Conservation (phyloP, 2,888 invertebrate genomes). For the Metopia argyrocephala region DNA sequence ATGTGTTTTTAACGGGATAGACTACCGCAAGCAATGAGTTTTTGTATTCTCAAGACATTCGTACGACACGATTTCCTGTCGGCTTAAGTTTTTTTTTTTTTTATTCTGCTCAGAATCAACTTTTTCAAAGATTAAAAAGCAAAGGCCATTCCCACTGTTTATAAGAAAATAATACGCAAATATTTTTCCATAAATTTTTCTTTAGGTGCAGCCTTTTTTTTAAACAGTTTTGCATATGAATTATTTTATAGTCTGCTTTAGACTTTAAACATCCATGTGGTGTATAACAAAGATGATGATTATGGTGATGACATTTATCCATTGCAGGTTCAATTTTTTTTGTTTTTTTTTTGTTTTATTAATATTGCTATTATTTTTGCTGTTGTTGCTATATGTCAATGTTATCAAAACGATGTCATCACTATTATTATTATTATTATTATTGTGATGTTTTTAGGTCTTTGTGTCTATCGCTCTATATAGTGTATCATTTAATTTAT, state of each 20-base stretch:
- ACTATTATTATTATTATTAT: constrained; percentile 32
- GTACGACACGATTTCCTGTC: too few species aligned
- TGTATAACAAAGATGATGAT: background rate
- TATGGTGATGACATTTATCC: constrained; percentile 59
- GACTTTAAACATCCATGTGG: constrained; percentile 13
- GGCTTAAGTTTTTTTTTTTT: too few species aligned
- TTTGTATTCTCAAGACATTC: too few species aligned
- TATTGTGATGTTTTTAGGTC: background rate
- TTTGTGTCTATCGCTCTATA: background rate
- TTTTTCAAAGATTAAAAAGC: too few species aligned
- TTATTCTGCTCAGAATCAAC: too few species aligned
- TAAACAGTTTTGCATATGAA: background rate
- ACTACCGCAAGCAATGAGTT: too few species aligned
- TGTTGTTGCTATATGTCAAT: constrained; percentile 55
- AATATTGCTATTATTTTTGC: background rate
- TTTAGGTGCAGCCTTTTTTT: background rate
- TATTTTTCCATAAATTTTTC: background rate
- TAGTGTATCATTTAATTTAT: background rate
- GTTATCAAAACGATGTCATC: constrained; percentile 61
- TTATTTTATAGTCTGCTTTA: constrained; percentile 1
- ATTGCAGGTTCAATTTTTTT: constrained; percentile 48
- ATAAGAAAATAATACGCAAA: background rate
- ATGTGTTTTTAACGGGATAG: too few species aligned
- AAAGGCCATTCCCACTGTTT: too few species aligned
- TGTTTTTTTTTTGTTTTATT: background rate